A percentile compares a stretch with the other conserved stretches of the same genome.
Evolutionary conservation across 2,888 invertebrate genomes (phyloP).

Genomic region (Deroplatys truncata): DNA sequence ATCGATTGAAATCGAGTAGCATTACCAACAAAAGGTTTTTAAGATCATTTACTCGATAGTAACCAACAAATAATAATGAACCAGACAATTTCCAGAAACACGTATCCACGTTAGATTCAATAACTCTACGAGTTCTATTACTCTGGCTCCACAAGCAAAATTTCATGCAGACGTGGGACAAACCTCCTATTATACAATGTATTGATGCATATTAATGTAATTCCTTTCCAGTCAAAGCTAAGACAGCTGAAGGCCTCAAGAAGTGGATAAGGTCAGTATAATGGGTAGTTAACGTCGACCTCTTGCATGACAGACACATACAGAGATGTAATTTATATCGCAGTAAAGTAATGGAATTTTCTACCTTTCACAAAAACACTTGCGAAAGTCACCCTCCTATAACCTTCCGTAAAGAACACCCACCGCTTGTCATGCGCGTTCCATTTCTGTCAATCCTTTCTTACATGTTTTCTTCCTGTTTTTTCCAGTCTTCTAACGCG

Average conservation of each 20-base stretch:
- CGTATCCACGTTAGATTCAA: too few species aligned
- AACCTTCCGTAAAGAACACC: neutral
- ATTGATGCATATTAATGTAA: neutral
- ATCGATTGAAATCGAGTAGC: too few species aligned
- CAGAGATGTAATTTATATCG: neutral
- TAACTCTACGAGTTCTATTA: too few species aligned
- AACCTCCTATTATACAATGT: too few species aligned
- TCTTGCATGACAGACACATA: neutral
- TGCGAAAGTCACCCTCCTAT: neutral
- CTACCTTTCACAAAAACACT: neutral
- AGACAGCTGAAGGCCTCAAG: neutral
- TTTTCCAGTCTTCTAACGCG: neutral
- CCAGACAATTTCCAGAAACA: too few species aligned
- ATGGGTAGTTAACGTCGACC: neutral
- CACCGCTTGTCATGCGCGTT: neutral
- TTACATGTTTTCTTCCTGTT: neutral
- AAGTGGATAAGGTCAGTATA: neutral
- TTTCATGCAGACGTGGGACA: too few species aligned
- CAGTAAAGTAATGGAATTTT: neutral
- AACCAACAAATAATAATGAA: too few species aligned
- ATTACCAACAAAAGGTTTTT: too few species aligned
- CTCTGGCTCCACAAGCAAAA: too few species aligned
- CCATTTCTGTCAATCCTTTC: slow-evolving; percentile 14
- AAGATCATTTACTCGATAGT: too few species aligned
- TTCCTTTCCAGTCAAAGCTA: neutral